Percentiles rank a stretch among this genome's conserved stretches.
Conservation (phyloP, 2,113 vertebrate genomes). For the Phyllopteryx taeniolatus region DNA sequence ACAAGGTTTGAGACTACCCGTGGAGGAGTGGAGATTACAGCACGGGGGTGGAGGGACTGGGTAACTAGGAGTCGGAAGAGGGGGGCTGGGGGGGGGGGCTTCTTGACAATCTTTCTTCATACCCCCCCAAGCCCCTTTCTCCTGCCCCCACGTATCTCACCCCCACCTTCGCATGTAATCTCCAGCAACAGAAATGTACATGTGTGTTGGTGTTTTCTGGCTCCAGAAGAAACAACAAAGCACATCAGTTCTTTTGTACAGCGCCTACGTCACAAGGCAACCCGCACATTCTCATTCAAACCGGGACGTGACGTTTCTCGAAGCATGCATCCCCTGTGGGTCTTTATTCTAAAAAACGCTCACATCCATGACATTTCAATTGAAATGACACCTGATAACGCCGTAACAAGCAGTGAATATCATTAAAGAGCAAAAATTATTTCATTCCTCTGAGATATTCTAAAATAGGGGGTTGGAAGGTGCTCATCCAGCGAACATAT, state of each 20-base stretch:
- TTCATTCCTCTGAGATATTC: constrained; percentile 59
- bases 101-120: constrained; percentile 61
- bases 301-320: constrained; percentile 43
- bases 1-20: constrained; percentile 78
- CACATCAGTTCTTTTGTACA: constrained; percentile 47
- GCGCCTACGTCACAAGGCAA: constrained; percentile 45
- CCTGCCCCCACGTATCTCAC: constrained; percentile 41
- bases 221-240: constrained; percentile 56
- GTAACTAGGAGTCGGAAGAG: constrained; percentile 49
- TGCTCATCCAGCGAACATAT: constrained; percentile 47
- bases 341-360: constrained; percentile 61
- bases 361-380: constrained; percentile 71
- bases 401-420: constrained; percentile 64
- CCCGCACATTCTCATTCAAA: constrained; percentile 8
- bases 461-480: constrained; percentile 44
- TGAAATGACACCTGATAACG: constrained; percentile 72
- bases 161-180: constrained; percentile 60
- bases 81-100: constrained; percentile 5
- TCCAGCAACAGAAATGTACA: constrained; percentile 55
- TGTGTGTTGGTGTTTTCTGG: constrained; percentile 32
- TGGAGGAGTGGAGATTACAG: constrained; percentile 75
- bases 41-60: constrained; percentile 61
- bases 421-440: constrained; percentile 64
- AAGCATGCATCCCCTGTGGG: constrained; percentile 39
- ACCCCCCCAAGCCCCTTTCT: constrained; percentile 14